Percentiles rank a stretch among this genome's conserved stretches.
Evolutionary conservation across 2,888 invertebrate genomes (phyloP).

Genomic region (Abrostola tripartita): DNA sequence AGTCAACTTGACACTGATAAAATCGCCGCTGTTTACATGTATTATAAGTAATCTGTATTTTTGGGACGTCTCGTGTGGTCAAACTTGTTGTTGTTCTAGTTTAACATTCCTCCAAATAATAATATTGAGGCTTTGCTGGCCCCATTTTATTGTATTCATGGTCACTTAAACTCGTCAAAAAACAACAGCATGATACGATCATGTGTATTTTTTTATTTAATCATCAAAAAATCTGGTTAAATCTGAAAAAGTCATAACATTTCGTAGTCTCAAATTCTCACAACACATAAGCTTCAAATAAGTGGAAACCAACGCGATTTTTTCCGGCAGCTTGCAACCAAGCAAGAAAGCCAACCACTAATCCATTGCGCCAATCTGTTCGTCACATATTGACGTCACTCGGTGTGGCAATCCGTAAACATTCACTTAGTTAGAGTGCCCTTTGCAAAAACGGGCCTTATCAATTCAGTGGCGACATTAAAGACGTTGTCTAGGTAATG

Average conservation of each 20-base stretch:
- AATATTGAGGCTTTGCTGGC: too few species aligned
- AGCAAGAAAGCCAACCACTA: neutral
- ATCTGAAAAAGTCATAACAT: too few species aligned
- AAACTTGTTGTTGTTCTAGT: neutral
- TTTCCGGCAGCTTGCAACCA: neutral
- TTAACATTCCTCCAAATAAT: too few species aligned
- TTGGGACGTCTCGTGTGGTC: neutral
- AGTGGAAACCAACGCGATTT: neutral
- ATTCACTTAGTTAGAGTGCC: constrained; percentile 50
- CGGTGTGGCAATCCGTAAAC: constrained; percentile 33
- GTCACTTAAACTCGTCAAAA: too few species aligned
- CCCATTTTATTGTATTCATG: too few species aligned
- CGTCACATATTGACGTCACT: constrained; percentile 30
- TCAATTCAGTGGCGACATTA: constrained; percentile 36
- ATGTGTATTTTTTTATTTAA: too few species aligned
- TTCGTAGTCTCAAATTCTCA: too few species aligned
- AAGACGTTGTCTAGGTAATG: constrained; percentile 5
- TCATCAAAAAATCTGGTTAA: too few species aligned
- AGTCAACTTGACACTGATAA: constrained; percentile 63
- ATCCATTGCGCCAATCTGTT: neutral
- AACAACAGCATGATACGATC: too few species aligned
- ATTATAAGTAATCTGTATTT: constrained; percentile 4
- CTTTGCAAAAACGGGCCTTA: constrained; percentile 35
- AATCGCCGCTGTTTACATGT: constrained; percentile 35
- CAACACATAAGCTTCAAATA: neutral